Evolutionary conservation across 1,140 invertebrate genomes (phyloP), one percentile per base, ranked within the genome.

Genomic region (Bombus fervidus): DNA sequence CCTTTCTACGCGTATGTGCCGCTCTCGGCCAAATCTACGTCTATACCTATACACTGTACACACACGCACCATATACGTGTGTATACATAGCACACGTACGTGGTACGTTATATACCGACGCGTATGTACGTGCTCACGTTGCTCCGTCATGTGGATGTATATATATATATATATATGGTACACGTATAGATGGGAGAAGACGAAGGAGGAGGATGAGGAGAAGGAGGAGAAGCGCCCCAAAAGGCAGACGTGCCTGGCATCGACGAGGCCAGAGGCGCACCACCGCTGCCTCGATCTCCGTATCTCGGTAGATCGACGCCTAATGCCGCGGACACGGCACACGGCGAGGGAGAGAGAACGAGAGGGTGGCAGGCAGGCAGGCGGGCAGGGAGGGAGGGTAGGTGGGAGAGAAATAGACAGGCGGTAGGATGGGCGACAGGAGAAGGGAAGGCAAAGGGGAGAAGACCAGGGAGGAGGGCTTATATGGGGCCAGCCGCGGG

Each of bases 161-260:
- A 34, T 34, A 1, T 34, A 34, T 34, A 34, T 34, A 34, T 34
- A 1, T 34, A 34, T 34, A 34, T 34, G 15, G 0, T 37, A 37
- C 13, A 39, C 10, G 28, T 28, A 15, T 41, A 71, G 12, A 41
- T 2, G 47, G 18, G 18, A 53, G 18, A 53, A 53, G 68, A 28
- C n/a, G 18, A 57, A 72, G 53, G 75, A 85, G 85, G 81, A 89
- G 6, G 13, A 22, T 0, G 74, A 37, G 3, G 47, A 37, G 74
- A 25, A 18, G 74, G 74, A 28, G 74, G 74, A 25, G 81, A 87
- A 74, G 90, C 92, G 92, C 91, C 93, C 94, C 93, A 93, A 94
- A 94, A 93, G 93, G 93, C 93, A 91, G 93, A 95, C 94, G 94
- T 95, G 93, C 94, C 87, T 92, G 92, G 94, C 93, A 94, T 95